These are phyloP conservation scores for Diarsia brunnea DNA, from an alignment of 2,888 invertebrate genomes.

Conservation along the genomic window DNA sequence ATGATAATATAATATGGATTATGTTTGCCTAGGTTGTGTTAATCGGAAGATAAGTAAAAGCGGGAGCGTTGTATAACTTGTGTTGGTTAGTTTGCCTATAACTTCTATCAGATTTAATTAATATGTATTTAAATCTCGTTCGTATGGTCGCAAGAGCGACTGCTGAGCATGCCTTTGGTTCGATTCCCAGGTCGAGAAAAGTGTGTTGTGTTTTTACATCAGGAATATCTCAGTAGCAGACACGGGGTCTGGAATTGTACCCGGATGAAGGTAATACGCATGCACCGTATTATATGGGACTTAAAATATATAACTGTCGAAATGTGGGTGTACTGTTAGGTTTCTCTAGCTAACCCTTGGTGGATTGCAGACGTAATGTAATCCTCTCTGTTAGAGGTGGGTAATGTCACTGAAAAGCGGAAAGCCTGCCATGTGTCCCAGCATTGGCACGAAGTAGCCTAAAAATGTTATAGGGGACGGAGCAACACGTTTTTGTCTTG, in stretches of 20 bases:
- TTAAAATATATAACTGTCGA: not conserved
- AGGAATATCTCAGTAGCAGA: not conserved
- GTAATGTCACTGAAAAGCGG: not conserved
- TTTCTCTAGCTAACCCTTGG: not conserved
- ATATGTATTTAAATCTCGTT: not conserved
- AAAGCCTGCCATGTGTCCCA: not conserved
- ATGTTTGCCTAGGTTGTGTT: conserved; percentile 22
- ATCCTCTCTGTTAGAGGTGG: not conserved
- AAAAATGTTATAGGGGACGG: not conserved
- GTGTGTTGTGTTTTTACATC: not conserved
- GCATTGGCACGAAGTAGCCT: not conserved
- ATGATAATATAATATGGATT: conserved; percentile 4
- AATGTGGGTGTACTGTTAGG: not conserved
- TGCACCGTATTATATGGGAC: not conserved
- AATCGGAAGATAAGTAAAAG: conserved; percentile 22
- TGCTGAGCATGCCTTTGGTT: not conserved
- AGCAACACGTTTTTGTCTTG: not conserved
- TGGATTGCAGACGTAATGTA: not conserved
- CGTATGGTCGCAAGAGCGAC: not conserved
- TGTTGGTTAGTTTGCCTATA: not conserved
- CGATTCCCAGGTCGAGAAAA: not conserved
- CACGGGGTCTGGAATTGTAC: not conserved
- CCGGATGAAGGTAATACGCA: not conserved
- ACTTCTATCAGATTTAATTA: conserved; percentile 1
- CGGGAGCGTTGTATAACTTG: not conserved